Conservation (phyloP, 1,140 invertebrate genomes). For the Drosophila eugracilis region DNA sequence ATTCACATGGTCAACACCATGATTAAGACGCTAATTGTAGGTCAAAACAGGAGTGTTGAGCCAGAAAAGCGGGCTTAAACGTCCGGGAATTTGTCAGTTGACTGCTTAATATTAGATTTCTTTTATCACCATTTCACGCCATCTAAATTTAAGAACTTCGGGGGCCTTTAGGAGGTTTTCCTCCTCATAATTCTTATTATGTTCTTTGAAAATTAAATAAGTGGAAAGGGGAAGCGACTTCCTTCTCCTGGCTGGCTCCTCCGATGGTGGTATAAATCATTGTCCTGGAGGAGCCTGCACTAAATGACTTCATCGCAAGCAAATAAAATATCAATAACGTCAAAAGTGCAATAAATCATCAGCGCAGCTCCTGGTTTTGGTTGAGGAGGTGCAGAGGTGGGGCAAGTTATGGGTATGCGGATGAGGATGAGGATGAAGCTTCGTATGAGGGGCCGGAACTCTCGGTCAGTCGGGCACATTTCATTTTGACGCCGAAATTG, state of each 20-base stretch:
- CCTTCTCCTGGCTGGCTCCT: neutral
- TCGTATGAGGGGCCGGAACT: neutral
- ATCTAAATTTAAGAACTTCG: too few species aligned
- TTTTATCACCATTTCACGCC: too few species aligned
- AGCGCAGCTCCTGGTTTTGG: constrained; percentile 13
- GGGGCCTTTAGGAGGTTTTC: too few species aligned
- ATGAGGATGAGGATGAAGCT: neutral
- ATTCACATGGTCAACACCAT: constrained; percentile 39
- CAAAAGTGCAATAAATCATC: constrained; percentile 74
- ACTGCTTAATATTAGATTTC: too few species aligned
- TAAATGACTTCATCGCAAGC: constrained; percentile 73
- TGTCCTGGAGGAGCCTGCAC: constrained; percentile 12
- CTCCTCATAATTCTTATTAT: too few species aligned
- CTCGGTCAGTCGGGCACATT: constrained; percentile 26
- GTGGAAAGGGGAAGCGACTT: neutral
- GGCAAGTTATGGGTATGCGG: too few species aligned
- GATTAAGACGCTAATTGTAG: constrained; percentile 11
- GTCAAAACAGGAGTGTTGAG: neutral
- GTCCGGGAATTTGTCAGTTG: too few species aligned
- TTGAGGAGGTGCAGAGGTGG: too few species aligned
- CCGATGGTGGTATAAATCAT: constrained; percentile 26
- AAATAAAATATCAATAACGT: constrained; percentile 79
- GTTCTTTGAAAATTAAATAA: too few species aligned
- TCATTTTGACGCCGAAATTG: constrained; percentile 71
- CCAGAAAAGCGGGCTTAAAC: neutral